Base-by-base conservation (phyloP, 1,140 invertebrate genomes). In the Eciton burchellii region DNA sequence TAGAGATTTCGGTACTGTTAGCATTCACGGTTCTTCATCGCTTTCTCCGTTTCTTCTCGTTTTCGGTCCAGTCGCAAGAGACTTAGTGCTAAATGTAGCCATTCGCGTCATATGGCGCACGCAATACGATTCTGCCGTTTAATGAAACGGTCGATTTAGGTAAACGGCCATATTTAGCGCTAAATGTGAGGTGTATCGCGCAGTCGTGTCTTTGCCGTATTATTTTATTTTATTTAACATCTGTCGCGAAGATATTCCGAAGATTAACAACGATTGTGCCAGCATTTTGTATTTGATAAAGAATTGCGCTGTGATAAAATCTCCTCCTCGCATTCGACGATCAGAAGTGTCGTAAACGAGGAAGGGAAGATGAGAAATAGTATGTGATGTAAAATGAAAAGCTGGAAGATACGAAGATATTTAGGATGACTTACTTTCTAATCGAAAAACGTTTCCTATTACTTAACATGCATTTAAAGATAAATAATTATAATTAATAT, bases 281-380 rank as follows among this genome's bases (percentile, higher is more conserved):
- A 82, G 81, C 81, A 82, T 82, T 82, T 82, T 74, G 60, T 82
- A 77, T 77, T 43, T 77, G 81, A 57, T 82, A 77, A 82, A 57
- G 56, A 57, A 82, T 77, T 76, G 71, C 21, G 24, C 81, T 82
- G 81, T 82, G 81, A 82, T 82, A 82, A 76, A 73, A 76, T 9
- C n/a, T n/a, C 16, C 49, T 82, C 26, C 16, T 76, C 4, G 26
- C 76, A 35, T 35, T 19, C 11, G 43, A 65, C 9, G 35, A 16
- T n/a, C 35, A 3, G 6, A 2, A 35, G 35, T 35, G 6, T 35
- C 35, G 35, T 6, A 35, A 35, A 35, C 6, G 35, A 81, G 24
- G 3, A 26, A 54, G 56, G 24, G 35, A 45, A n/a, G 16, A 16
- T 16, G 3, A n/a, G 12, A 11, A 45, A 12, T 16, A 11, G n/a